Evolutionary conservation across 1,140 invertebrate species (phyloP), one percentile per base, ranked within the genome.

Genomic region (Drosophila lowei): DNA sequence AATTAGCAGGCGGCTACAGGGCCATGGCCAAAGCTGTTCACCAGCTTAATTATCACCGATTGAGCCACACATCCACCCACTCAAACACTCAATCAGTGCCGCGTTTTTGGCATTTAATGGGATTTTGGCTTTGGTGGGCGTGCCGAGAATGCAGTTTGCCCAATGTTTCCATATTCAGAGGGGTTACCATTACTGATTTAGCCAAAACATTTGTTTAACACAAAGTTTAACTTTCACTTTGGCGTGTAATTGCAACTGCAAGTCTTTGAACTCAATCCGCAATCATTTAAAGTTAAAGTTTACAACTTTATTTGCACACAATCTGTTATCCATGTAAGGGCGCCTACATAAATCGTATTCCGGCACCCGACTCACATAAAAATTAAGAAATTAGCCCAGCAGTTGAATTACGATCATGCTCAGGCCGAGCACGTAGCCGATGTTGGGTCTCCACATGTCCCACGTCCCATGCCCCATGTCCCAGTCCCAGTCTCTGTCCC

Each of bases 341-440:
- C 74, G 64, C 72, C 72, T 49, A 64, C 78, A 83, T 86, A 85
- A 81, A 88, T 86, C 83, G 83, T 53, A 68, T 38, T 46, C 63
- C 57, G 42, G 67, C 70, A 88, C 81, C 58, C 77, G 50, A 58
- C 50, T 13, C 70, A 75, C 83, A 86, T 88, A 81, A 67, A 88
- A 86, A 86, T 85, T 86, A 88, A 86, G 83, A 86, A 86, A 86
- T 86, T 86, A 86, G 80, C 83, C 62, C 70, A 61, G 15, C 70
- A 72, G 59, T 55, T 73, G 76, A 77, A 58, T 81, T 77, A 83
- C 65, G 63, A 84, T 54, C 61, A 61, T 57, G 58, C 50, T 65
- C 61, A 47, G 44, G 42, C 49, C 41, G 23, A 16, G 42, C 64
- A 76, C 75, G 72, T 76, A 58, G 47, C 49, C 55, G 13, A 38